phyloP scores from a whole-genome alignment of 2,797 vertebrate genomes.

The Denticeps clupeoides region DNA sequence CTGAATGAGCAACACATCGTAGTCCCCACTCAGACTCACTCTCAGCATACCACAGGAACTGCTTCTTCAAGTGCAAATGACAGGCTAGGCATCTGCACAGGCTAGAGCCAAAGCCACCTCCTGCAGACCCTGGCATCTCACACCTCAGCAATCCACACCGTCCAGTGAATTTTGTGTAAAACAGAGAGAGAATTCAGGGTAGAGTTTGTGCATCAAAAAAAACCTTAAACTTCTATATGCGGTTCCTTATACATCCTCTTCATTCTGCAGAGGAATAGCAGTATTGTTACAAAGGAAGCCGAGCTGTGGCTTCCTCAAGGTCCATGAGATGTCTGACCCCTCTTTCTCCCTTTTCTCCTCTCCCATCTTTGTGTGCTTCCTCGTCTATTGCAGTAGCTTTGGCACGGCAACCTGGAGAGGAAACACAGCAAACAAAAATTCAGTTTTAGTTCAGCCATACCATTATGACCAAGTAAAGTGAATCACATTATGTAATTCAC shows the following conservation, averaged over 20 bases:
- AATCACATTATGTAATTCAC: not conserved
- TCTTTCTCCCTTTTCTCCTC: conserved; percentile 11
- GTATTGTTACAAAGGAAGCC: conserved; percentile 18
- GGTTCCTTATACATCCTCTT: conserved; percentile 13
- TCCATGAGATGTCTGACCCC: conserved; percentile 44
- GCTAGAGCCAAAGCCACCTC: conserved; percentile 25
- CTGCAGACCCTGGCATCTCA: not conserved
- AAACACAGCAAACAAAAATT: conserved; percentile 1
- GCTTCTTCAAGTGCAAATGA: conserved; percentile 62
- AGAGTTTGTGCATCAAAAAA: conserved; percentile 31
- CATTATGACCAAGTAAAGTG: too few species aligned
- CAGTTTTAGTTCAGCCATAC: too few species aligned
- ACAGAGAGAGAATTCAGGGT: conserved; percentile 41
- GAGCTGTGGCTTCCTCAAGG: conserved; percentile 28
- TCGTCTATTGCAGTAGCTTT: conserved; percentile 57
- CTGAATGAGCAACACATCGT: not conserved
- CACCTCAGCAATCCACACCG: conserved; percentile 39
- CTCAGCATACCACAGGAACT: conserved; percentile 39
- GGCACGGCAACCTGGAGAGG: conserved; percentile 55
- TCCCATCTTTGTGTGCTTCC: conserved; percentile 13
- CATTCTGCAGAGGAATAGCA: conserved; percentile 27
- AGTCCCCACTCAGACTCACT: conserved; percentile 34
- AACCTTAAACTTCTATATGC: conserved; percentile 23
- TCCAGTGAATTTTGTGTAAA: conserved; percentile 41
- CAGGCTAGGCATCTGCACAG: conserved; percentile 50